These are phyloP conservation scores for Microplitis demolitor DNA, from an alignment of 1,140 invertebrate genomes.

Conservation along the genomic window DNA sequence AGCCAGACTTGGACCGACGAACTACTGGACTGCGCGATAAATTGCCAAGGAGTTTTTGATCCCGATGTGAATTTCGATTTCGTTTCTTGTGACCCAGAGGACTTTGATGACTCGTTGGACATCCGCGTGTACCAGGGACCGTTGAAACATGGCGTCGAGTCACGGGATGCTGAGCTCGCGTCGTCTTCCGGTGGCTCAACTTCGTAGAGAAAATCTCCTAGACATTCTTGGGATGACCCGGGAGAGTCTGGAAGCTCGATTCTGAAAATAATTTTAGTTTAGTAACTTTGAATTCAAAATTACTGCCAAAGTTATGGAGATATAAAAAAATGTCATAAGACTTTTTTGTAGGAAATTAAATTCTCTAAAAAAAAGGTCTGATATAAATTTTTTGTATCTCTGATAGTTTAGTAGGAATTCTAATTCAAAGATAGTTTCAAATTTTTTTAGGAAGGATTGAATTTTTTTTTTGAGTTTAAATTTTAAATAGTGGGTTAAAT, in stretches of 20 bases:
- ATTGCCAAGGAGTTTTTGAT: not conserved
- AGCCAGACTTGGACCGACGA: slow-evolving; percentile 43
- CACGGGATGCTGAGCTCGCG: not conserved
- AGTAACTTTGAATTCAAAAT: no score
- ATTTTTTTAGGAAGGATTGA: no score
- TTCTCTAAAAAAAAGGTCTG: no score
- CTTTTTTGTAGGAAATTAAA: no score
- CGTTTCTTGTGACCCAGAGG: not conserved
- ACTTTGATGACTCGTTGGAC: slow-evolving; percentile 3
- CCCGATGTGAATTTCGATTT: not conserved
- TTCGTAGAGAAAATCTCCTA: slow-evolving; percentile 51
- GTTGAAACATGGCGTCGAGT: slow-evolving; percentile 5
- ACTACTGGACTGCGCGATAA: not conserved
- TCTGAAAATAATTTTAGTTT: no score
- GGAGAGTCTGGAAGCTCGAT: not conserved
- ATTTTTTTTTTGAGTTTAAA: no score
- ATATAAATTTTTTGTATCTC: no score
- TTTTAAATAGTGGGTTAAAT: no score
- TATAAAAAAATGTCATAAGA: no score
- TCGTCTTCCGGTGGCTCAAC: slow-evolving; percentile 46
- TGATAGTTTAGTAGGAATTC: no score
- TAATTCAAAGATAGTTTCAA: no score
- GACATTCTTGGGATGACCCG: slow-evolving; percentile 17
- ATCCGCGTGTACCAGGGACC: slow-evolving; percentile 18
- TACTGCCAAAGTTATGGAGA: no score